Percentiles rank a stretch among this genome's conserved stretches.
phyloP scores from a whole-genome alignment of 2,888 invertebrate genomes.

The Tetheella fluctuosa region DNA sequence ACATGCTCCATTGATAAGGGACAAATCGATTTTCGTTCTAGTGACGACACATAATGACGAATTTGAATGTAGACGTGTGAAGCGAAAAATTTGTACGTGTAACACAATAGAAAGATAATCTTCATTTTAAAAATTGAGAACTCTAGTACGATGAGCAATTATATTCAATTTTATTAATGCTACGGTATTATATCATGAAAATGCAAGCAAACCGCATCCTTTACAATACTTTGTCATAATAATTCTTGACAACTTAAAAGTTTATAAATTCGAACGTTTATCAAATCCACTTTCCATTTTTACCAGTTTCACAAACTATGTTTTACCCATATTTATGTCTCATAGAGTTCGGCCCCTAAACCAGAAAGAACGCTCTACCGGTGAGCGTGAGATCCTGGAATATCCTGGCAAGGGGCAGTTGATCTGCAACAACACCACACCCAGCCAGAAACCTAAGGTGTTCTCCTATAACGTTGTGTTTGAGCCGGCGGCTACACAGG shows the following conservation, averaged over 20 bases:
- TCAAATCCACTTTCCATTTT: too few species aligned
- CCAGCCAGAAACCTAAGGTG: constrained; percentile 89
- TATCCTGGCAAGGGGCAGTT: constrained; percentile 97
- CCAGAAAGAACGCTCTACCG: constrained; percentile 88
- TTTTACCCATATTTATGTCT: neutral
- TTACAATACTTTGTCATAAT: too few species aligned
- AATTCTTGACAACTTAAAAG: too few species aligned
- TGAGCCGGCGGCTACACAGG: constrained; percentile 93
- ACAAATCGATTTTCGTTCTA: constrained; percentile 46
- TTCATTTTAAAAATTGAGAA: too few species aligned
- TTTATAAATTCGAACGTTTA: too few species aligned
- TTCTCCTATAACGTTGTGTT: constrained; percentile 98
- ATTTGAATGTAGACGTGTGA: constrained; percentile 8
- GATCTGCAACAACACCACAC: constrained; percentile 83
- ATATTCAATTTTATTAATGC: too few species aligned
- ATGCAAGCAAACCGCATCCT: too few species aligned
- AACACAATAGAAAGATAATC: too few species aligned
- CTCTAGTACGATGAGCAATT: too few species aligned
- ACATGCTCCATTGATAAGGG: constrained; percentile 37
- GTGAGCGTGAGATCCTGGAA: constrained; percentile 88
- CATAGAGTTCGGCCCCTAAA: constrained; percentile 92
- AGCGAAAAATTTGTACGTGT: neutral
- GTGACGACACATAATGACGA: constrained; percentile 18
- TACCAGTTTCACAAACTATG: neutral
- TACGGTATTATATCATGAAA: too few species aligned